Conservation (phyloP, 1,140 invertebrate species). For the Catajapyx aquilonaris region DNA sequence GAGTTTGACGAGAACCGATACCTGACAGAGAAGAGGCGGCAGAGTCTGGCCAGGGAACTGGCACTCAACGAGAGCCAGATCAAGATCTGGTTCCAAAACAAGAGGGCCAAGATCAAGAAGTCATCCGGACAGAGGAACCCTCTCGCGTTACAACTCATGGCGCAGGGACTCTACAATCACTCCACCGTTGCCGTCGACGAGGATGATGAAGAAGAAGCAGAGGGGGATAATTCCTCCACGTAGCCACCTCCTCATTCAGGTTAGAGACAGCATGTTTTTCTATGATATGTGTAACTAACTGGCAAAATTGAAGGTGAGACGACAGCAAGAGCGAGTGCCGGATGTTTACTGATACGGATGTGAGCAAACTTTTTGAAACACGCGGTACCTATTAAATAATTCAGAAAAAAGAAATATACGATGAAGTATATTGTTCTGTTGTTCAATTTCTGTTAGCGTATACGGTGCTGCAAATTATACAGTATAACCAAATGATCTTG, state of each 20-base stretch:
- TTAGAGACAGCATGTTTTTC: neutral
- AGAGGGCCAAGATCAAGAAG: slow-evolving; percentile 74
- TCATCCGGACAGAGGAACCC: slow-evolving; percentile 24
- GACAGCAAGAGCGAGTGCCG: neutral
- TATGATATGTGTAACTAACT: neutral
- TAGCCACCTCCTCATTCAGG: slow-evolving; percentile 36
- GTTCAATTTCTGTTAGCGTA: no score
- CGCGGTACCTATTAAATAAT: no score
- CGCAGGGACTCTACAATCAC: slow-evolving; percentile 39
- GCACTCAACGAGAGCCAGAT: slow-evolving; percentile 94
- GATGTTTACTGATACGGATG: neutral
- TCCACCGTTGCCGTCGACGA: slow-evolving; percentile 21
- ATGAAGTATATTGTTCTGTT: no score
- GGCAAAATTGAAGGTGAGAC: neutral
- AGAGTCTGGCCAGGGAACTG: slow-evolving; percentile 75
- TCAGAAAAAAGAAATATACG: no score
- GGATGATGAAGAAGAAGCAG: slow-evolving; percentile 13
- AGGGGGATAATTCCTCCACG: slow-evolving; percentile 39
- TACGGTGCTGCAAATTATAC: no score
- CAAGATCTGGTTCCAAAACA: slow-evolving; percentile 99
- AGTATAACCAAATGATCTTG: no score
- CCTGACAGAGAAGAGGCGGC: slow-evolving; percentile 77
- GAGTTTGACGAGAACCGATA: slow-evolving; percentile 89
- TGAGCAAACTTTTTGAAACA: slow-evolving; percentile 1
- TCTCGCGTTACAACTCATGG: slow-evolving; percentile 33